Conservation (phyloP, 2,113 vertebrate genomes). For the Enhydra lutris region DNA sequence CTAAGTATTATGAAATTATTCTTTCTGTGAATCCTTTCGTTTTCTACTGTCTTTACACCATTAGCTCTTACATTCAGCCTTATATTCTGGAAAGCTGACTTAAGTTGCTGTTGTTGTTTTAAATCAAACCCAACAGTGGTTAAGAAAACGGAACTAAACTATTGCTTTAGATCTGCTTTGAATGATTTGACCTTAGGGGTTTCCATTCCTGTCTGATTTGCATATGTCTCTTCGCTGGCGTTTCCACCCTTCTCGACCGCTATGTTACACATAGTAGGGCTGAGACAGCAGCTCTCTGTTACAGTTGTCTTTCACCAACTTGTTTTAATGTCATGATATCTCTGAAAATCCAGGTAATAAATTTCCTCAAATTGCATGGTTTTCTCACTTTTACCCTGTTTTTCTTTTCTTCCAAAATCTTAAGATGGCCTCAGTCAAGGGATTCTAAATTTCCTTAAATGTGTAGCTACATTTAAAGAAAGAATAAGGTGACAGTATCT, state of each 20-base stretch:
- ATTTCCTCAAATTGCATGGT: background rate
- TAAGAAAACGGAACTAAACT: background rate
- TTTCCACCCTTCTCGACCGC: background rate
- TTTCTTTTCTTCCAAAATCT: conserved; percentile 12
- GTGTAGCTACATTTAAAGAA: background rate
- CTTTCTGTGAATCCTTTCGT: background rate
- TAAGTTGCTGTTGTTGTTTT: background rate
- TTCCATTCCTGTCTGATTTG: background rate
- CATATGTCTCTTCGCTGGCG: background rate
- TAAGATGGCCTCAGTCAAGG: background rate
- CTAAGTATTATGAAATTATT: background rate
- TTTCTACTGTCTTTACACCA: background rate
- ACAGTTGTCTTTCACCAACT: background rate
- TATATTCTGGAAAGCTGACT: background rate
- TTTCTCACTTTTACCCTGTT: background rate
- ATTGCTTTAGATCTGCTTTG: background rate
- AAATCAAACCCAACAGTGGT: background rate
- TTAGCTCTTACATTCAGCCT: background rate
- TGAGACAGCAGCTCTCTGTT: background rate
- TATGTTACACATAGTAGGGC: background rate
- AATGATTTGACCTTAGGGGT: background rate
- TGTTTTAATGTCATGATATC: background rate
- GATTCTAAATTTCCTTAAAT: background rate
- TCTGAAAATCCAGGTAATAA: background rate
- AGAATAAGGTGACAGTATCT: background rate